A percentile compares a stretch with the other conserved stretches of the same genome.
Evolutionary conservation across 2,113 vertebrate genomes (phyloP).

Genomic region (Anas platyrhynchos): DNA sequence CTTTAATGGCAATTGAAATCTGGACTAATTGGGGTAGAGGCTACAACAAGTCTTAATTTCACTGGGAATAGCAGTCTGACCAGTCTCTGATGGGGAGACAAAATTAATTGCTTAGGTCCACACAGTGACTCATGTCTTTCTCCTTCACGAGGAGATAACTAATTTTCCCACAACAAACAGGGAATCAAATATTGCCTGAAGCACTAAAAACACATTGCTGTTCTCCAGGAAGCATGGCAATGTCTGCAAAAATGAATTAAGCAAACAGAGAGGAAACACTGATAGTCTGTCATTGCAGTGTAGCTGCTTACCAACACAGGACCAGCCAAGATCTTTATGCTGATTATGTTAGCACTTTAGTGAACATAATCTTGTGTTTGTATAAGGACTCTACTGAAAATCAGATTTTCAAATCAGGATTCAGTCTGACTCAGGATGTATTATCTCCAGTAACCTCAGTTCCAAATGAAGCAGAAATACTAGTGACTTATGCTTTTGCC

Average conservation of each 20-base stretch:
- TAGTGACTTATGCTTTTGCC: not conserved
- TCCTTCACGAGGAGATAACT: not conserved
- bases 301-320: fast-evolving
- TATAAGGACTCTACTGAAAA: not conserved
- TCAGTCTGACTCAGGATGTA: not conserved
- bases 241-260: not conserved
- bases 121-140: not conserved
- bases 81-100: not conserved
- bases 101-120: not conserved
- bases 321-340: not conserved
- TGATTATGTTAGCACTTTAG: not conserved
- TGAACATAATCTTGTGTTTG: not conserved
- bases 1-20: not conserved
- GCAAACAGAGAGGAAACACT: not conserved
- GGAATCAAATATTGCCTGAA: not conserved
- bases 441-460: not conserved
- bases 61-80: not conserved
- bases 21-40: not conserved
- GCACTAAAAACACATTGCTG: not conserved
- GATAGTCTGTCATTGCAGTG: not conserved
- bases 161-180: not conserved
- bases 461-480: not conserved
- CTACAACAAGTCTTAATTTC: not conserved
- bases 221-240: not conserved
- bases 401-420: not conserved